A percentile compares a stretch with the other conserved stretches of the same genome.
These are phyloP conservation scores for Anastrepha ludens DNA, from an alignment of 1,140 invertebrate genomes.

Conservation along the genomic window DNA sequence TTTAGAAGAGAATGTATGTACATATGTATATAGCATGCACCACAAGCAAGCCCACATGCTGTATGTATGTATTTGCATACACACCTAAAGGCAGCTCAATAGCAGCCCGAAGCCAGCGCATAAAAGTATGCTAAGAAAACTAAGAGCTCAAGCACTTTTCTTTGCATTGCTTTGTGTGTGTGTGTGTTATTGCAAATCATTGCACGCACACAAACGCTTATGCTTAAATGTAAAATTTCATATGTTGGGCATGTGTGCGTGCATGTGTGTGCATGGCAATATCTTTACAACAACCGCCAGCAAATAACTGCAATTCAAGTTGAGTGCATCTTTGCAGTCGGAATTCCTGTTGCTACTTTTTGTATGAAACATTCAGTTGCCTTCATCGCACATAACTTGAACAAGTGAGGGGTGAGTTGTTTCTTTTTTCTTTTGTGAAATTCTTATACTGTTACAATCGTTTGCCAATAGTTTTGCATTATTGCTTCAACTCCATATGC, in stretches of 20 bases:
- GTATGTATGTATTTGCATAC: no score
- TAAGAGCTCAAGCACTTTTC: slow-evolving; percentile 3
- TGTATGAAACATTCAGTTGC: neutral
- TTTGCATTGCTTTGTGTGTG: slow-evolving; percentile 13
- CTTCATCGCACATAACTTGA: neutral
- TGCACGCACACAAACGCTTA: neutral
- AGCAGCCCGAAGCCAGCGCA: neutral
- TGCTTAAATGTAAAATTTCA: neutral
- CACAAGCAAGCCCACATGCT: no score
- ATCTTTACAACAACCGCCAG: neutral
- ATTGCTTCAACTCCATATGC: neutral
- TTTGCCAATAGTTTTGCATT: slow-evolving; percentile 23
- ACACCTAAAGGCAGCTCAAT: neutral
- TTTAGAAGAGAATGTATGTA: no score
- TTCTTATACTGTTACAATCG: neutral
- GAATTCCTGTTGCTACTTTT: slow-evolving; percentile 27
- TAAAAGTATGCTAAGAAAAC: slow-evolving; percentile 32
- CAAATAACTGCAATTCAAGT: slow-evolving; percentile 32
- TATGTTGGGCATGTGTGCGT: neutral
- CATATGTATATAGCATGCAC: no score
- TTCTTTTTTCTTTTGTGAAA: neutral
- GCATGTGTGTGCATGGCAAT: neutral
- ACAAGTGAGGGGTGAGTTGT: neutral
- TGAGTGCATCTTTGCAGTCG: slow-evolving; percentile 33
- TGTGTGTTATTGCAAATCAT: slow-evolving; percentile 15